These are phyloP conservation scores for Dichetophora obliterata DNA, from an alignment of 2,888 invertebrate genomes.

Conservation along the genomic window DNA sequence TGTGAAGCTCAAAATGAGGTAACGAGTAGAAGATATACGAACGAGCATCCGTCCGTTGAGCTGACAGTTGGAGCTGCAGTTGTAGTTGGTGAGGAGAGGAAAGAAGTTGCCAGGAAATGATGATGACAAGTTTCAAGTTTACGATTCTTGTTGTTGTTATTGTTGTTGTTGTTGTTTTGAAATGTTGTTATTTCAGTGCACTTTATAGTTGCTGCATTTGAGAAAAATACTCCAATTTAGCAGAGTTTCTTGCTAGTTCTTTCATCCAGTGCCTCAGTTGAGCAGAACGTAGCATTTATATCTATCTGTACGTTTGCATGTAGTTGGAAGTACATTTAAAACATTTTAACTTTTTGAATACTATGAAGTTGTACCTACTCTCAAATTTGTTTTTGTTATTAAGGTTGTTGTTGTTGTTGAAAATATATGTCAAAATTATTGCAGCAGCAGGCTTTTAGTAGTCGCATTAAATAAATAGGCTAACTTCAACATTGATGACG, in stretches of 20 bases:
- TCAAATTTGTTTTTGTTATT: no score
- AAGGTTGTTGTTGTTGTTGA: neutral
- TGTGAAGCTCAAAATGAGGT: neutral
- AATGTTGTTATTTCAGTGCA: neutral
- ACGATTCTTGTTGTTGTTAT: conserved; percentile 1
- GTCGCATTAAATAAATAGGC: neutral
- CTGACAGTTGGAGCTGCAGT: no score
- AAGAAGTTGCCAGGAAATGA: neutral
- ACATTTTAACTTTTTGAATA: no score
- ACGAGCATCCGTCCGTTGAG: no score
- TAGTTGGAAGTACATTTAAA: no score
- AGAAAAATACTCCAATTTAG: neutral
- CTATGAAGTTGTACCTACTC: no score
- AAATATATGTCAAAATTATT: conserved; percentile 6
- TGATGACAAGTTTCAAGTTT: conserved; percentile 10
- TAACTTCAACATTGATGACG: neutral
- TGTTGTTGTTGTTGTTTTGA: no score
- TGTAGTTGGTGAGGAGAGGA: neutral
- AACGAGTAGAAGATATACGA: no score
- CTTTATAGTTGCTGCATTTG: neutral
- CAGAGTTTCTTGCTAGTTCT: conserved; percentile 5
- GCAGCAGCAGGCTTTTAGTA: neutral
- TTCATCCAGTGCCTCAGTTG: neutral
- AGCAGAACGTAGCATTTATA: no score
- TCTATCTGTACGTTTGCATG: no score